Conservation (phyloP, 2,113 vertebrate genomes). For the Mobula birostris region DNA sequence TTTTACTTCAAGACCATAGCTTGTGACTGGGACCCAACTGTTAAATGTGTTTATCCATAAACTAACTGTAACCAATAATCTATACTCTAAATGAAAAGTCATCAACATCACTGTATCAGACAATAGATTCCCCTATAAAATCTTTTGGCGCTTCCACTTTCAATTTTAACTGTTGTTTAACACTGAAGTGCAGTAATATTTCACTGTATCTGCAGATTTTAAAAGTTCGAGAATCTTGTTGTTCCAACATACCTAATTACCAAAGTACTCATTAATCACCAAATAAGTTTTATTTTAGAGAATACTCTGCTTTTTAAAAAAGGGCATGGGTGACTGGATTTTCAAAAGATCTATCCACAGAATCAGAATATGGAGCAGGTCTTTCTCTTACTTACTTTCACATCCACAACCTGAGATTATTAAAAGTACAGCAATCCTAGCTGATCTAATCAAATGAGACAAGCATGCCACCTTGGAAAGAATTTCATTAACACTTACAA, state of each 20-base stretch:
- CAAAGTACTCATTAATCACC: not conserved
- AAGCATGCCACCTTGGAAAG: conserved; percentile 47
- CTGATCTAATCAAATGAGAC: conserved; percentile 46
- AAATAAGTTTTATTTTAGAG: not conserved
- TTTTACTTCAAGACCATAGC: not conserved
- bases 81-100: not conserved
- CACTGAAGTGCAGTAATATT: conserved; percentile 3
- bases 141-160: not conserved
- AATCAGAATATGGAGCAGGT: conserved; percentile 28
- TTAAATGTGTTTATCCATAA: not conserved
- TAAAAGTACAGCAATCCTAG: conserved; percentile 47
- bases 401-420: conserved; percentile 36
- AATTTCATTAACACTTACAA: conserved; percentile 47
- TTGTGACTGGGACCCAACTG: not conserved
- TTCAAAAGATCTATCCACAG: conserved; percentile 21
- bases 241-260: conserved; percentile 24
- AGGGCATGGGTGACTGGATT: conserved; percentile 11
- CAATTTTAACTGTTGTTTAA: not conserved
- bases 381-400: conserved; percentile 30
- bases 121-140: conserved; percentile 15
- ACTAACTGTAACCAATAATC: not conserved
- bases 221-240: conserved; percentile 4
- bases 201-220: conserved; percentile 4
- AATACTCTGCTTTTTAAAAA: not conserved
- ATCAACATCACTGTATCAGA: not conserved